Percentiles rank a stretch among this genome's conserved stretches.
Evolutionary conservation across 2,113 vertebrate genomes (phyloP).

Genomic region (Myotis davidii): DNA sequence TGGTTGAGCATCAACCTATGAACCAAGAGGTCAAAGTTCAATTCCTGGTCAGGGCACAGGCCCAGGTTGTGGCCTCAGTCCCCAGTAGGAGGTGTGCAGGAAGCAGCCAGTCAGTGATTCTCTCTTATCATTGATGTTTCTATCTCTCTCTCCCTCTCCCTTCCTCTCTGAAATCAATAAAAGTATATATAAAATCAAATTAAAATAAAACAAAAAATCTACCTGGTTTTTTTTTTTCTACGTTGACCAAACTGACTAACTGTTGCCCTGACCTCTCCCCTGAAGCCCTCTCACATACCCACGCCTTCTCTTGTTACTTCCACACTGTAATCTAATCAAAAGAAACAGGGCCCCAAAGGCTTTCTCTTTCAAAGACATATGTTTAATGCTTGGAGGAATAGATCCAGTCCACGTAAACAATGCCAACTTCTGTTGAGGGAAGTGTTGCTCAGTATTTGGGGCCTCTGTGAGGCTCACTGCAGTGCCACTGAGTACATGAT

Average conservation of each 20-base stretch:
- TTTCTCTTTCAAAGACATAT: background rate
- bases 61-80: no score
- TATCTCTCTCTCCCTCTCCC: no score
- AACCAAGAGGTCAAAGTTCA: no score
- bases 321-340: background rate
- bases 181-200: no score
- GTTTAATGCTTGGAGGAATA: background rate
- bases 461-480: no score
- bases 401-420: accelerated
- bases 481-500: background rate
- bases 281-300: background rate
- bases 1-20: no score
- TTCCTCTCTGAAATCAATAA: no score
- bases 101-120: no score
- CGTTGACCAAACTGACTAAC: background rate
- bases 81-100: no score
- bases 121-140: no score
- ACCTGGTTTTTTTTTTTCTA: background rate
- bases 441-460: background rate
- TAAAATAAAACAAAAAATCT: background rate
- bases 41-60: no score
- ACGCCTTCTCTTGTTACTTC: background rate
- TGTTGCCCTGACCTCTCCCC: background rate
- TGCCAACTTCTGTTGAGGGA: background rate
- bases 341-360: background rate